Evolutionary conservation across 2,113 vertebrate genomes (phyloP), one percentile per base, ranked within the genome.

Genomic region (Telmatochromis sp.): DNA sequence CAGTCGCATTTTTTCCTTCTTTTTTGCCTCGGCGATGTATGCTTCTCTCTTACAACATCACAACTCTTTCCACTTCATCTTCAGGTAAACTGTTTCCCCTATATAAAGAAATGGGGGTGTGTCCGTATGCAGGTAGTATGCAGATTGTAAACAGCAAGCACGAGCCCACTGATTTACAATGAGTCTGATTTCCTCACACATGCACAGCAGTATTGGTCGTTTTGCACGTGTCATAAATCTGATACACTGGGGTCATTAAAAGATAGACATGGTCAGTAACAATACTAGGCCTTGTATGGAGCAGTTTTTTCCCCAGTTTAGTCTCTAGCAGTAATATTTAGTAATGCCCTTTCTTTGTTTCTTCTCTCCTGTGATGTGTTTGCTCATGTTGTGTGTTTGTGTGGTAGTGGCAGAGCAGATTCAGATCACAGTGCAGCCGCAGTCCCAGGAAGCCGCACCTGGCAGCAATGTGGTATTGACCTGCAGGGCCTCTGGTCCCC

Each of bases 351-450:
- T 13, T 3, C 5, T 51, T 15, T 37, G 42, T 42, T 45, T 51
- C 11, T 17, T 81, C 5, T 12, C 51, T 13, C 85, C 5, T 42
- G 37, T 31, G 31, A 28, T 2, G 9, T 45, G 13, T 0, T 4
- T 68, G 26, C 60, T 12, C 4, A 1, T 85, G 9, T 82, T 70
- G 40, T 85, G 7, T 63, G 37, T 49, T 47, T 89, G 65, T 89
- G 33, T 60, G 1, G 0, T 73, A 97, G 97, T 96, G 86, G 93
- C 91, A 53, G 89, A 95, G 42, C 85, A 80, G 82, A 96, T 97
- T 58, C 82, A n/a, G 65, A 96, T 98, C 86, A 95, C 86, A 0
- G 91, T 89, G 88, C 97, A 98, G 87, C 97, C 97, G 0, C 95
- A 96, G 86, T 93, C 94, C 0, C 96, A 96, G 83, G 86, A 87